phyloP scores from a whole-genome alignment of 2,888 invertebrate genomes.

The Pristionchus japonicus region DNA sequence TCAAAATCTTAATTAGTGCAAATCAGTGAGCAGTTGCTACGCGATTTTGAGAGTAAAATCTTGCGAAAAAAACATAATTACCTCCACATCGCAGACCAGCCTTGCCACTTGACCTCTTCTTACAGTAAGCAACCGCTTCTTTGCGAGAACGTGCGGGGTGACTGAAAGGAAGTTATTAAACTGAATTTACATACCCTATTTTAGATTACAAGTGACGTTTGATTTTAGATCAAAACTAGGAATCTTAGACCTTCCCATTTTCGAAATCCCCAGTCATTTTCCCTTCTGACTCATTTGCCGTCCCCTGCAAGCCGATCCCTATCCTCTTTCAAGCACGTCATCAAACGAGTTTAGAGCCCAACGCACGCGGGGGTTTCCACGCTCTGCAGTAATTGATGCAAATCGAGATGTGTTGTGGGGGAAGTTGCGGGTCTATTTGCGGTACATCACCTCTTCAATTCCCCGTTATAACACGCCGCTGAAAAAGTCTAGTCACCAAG shows the following conservation, averaged over 20 bases:
- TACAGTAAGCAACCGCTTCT: conserved; percentile 56
- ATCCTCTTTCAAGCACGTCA: neutral
- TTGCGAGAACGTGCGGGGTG: conserved; percentile 69
- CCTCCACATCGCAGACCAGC: conserved; percentile 44
- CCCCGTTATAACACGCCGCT: too few species aligned
- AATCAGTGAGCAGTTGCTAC: too few species aligned
- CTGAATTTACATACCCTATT: too few species aligned
- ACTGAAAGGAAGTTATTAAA: conserved; percentile 57
- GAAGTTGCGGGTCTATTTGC: neutral
- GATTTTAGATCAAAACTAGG: too few species aligned
- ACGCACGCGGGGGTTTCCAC: neutral
- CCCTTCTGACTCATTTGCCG: neutral
- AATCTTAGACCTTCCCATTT: neutral
- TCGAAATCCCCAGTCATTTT: neutral
- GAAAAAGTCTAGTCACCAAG: too few species aligned
- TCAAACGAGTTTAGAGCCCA: conserved; percentile 32
- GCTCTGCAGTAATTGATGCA: conserved; percentile 11
- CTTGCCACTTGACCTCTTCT: conserved; percentile 50
- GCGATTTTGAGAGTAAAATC: too few species aligned
- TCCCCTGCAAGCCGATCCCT: neutral
- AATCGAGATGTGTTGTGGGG: neutral
- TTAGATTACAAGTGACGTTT: too few species aligned
- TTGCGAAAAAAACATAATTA: neutral
- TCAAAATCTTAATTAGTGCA: neutral
- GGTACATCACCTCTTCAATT: too few species aligned